Percentiles rank a stretch among this genome's conserved stretches.
Conservation (phyloP, 2,113 vertebrate genomes). For the Chionomys nivalis region DNA sequence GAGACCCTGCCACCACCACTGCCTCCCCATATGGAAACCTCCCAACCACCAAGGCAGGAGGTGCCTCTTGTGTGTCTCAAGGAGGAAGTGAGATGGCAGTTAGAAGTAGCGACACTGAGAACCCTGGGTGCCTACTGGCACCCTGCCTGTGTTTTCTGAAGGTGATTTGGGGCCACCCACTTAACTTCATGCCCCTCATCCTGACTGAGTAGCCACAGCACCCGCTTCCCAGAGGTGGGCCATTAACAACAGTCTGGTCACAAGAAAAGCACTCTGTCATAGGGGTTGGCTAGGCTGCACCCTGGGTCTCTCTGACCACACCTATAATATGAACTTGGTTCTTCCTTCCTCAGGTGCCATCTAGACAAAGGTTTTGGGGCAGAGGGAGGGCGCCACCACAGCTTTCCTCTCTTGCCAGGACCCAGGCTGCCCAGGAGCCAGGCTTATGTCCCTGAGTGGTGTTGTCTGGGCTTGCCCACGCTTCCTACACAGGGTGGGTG, state of each 20-base stretch:
- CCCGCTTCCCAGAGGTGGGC: not conserved
- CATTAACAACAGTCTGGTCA: too few relatives aligned
- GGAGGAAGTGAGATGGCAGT: not conserved
- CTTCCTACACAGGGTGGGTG: constrained; percentile 47
- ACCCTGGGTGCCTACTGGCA: not conserved
- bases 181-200: too few relatives aligned
- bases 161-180: not conserved
- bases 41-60: not conserved
- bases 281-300: not conserved
- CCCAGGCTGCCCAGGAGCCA: constrained; percentile 70
- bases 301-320: not conserved
- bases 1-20: not conserved
- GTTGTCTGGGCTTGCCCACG: constrained; percentile 85
- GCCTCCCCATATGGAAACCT: not conserved
- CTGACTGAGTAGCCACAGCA: not conserved
- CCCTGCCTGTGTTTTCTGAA: not conserved
- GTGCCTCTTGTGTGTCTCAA: not conserved
- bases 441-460: constrained; percentile 66
- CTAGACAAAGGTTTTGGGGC: not conserved
- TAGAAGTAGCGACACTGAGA: rapidly evolving
- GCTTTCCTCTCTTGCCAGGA: constrained; percentile 4
- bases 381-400: constrained; percentile 36
- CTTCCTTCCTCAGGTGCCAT: constrained; percentile 22
- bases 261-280: not conserved
- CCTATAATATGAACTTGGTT: constrained; percentile 50